A percentile compares a stretch with the other conserved stretches of the same genome.
Conservation (phyloP, 2,113 vertebrate species). For the Coturnix japonica region DNA sequence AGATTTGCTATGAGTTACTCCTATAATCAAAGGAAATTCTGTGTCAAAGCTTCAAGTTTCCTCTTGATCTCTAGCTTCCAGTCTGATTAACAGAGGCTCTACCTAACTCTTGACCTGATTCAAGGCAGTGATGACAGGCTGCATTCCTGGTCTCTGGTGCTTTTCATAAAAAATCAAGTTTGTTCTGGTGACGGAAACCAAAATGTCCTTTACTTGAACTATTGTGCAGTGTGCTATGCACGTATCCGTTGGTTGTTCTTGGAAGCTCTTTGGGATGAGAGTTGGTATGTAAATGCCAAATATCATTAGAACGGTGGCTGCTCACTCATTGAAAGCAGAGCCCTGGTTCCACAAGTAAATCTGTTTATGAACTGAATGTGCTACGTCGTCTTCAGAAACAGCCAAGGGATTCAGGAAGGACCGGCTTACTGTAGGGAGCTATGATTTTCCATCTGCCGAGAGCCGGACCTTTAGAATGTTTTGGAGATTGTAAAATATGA, state of each 20-base stretch:
- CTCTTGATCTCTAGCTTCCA: not conserved
- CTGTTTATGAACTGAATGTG: not conserved
- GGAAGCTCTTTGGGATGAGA: constrained; percentile 19
- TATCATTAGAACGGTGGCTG: not conserved
- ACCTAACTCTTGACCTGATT: not conserved
- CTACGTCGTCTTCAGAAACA: not conserved
- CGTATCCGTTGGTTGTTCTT: not conserved
- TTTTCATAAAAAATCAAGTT: not conserved
- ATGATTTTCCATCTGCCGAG: not conserved
- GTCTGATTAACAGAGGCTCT: not conserved
- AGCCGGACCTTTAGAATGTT: not conserved
- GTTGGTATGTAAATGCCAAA: not conserved
- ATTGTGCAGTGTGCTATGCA: not conserved
- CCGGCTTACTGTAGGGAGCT: not conserved
- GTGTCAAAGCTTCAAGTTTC: not conserved
- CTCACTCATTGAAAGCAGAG: not conserved
- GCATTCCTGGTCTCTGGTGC: not conserved
- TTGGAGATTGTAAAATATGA: not conserved
- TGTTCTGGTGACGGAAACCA: constrained; percentile 5
- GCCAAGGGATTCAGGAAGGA: not conserved
- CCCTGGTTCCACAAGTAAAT: not conserved
- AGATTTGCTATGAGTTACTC: not conserved
- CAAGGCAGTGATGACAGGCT: not conserved
- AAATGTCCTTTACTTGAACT: not conserved
- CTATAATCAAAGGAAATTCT: not conserved